These are phyloP conservation scores for Eremophila alpestris DNA, from an alignment of 2,797 vertebrate genomes.

Conservation along the genomic window DNA sequence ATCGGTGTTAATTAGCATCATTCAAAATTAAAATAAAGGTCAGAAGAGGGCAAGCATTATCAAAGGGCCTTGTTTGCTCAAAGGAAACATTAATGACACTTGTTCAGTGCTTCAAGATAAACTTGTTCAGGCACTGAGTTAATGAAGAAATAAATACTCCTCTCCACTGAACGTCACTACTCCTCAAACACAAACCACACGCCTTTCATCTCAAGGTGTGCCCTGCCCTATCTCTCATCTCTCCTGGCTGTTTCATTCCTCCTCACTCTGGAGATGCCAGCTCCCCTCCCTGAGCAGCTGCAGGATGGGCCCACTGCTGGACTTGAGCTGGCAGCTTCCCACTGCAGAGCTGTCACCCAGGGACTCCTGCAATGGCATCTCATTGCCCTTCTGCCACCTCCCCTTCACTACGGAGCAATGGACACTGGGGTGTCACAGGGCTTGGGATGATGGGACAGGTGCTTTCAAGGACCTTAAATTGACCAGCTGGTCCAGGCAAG, in stretches of 20 bases:
- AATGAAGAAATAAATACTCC: constrained; percentile 64
- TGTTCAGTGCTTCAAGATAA: constrained; percentile 62
- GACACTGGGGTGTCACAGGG: background rate
- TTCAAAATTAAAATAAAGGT: constrained; percentile 61
- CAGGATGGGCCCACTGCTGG: background rate
- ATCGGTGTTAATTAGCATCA: constrained; percentile 50
- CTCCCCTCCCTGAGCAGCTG: background rate
- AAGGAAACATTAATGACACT: constrained; percentile 57
- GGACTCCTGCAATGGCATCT: background rate
- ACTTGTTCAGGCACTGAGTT: constrained; percentile 59
- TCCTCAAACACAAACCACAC: constrained; percentile 40
- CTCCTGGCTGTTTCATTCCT: background rate
- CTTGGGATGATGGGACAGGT: background rate
- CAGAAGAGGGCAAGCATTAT: constrained; percentile 50
- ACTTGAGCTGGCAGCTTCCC: background rate
- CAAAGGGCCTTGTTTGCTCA: constrained; percentile 57
- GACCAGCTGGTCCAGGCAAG: background rate
- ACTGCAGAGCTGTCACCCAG: background rate
- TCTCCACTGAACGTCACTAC: constrained; percentile 9
- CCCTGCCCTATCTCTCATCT: constrained; percentile 61
- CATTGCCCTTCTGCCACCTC: background rate
- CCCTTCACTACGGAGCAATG: background rate
- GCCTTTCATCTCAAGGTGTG: constrained; percentile 60
- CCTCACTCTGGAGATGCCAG: background rate
- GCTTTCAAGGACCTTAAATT: background rate